Evolutionary conservation across 1,140 invertebrate species (phyloP), one percentile per base, ranked within the genome.

Genomic region (Onthophagus taurus): DNA sequence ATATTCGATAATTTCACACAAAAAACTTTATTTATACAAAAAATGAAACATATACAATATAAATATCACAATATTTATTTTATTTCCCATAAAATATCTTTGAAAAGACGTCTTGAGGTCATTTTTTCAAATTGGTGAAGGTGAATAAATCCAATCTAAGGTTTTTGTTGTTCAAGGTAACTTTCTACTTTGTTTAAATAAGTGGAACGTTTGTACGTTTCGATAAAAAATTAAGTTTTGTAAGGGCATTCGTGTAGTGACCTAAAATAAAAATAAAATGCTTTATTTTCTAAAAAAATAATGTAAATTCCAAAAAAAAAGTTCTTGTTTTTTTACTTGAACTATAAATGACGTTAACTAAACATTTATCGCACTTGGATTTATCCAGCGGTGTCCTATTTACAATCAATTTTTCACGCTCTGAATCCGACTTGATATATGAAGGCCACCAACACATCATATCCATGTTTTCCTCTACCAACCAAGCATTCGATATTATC

Each of bases 191-290:
- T n/a, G 14, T 3, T 19, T 23, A 37, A 18, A 37, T 37, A 16
- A 37, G 17, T 19, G 35, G 35, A 21, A 37, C 24, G 13, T 37
- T 20, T 37, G 35, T 21, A 12, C 19, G 19, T 37, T 37, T 37
- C 18, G 20, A 18, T n/a, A 37, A 12, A 12, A 37, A 20, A 4
- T 19, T 37, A 13, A 37, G 17, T 23, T 37, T 37, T 12, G 20
- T 37, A 21, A 37, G 20, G 18, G 35, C 35, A 37, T 37, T 37
- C 14, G 13, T n/a, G n/a, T 37, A 37, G 17, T 37, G 35, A 37
- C 18, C 35, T 37, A 13, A 3, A 37, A 37, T 12, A 21, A 21
- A 0, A 37, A 18, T 6, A 21, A n/a, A n/a, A n/a, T n/a, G n/a
- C n/a, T n/a, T n/a, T n/a, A 21, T 23, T 6, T 12, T 12, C 9